Evolutionary conservation across 2,888 invertebrate genomes (phyloP), one percentile per base, ranked within the genome.

Genomic region (Cryptocephalus primarius): DNA sequence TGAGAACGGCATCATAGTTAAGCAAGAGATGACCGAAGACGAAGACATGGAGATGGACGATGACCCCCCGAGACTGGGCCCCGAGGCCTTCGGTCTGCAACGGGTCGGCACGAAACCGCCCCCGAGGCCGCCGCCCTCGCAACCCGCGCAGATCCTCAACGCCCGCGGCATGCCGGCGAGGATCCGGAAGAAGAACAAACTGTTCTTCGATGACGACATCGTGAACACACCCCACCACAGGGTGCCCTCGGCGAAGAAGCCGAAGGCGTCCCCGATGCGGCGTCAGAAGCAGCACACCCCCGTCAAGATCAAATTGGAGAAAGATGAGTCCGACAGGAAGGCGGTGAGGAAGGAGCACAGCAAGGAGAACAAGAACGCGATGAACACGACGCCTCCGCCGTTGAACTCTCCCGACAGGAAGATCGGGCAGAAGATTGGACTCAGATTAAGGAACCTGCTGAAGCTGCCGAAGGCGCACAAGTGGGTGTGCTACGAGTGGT

Each of bases 401-500:
- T 65, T 71, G 32, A 69, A 72, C 33, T 75, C 83, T 12, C 83
- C 86, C 12, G 92, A 93, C 67, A 81, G 88, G 49, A 87, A 85
- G 66, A 80, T 87, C 56, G 92, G 93, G 0, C 93, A 95, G 62
- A 80, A 86, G 60, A 89, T 94, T 58, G 94, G 94, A 1, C 79
- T 90, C 73, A 76, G 92, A 54, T 72, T 93, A 48, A 76, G 92
- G 54, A 99, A 99, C 73, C 77, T 99, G 32, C 74, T 99, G 4
- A 97, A 97, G 72, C 72, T 99, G 53, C 97, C 99, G 1, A 97
- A 97, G 74, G 97, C 97, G 4, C 95, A 97, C 67, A 94, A 93
- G 72, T 97, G 96, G 94, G 96, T 97, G 8, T 96, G 94, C 69
- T 97, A 93, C 71, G 99, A 99, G 70, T 99, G 95, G 85, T 99